Conservation (phyloP, 2,797 vertebrate genomes). For the Hydrophis major region DNA sequence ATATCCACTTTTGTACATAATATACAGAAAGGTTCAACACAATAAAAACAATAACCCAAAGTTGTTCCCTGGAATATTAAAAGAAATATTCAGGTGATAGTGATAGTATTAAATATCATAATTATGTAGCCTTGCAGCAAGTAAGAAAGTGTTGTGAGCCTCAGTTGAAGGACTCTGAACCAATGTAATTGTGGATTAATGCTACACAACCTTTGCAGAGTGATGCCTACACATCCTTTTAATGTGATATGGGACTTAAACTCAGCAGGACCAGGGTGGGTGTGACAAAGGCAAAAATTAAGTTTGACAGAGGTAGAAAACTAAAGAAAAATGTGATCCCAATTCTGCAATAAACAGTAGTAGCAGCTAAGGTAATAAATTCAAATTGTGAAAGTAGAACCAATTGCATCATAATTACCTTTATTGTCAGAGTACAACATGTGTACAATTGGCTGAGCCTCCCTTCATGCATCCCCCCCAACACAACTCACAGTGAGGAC, state of each 20-base stretch:
- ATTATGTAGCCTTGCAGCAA: background rate
- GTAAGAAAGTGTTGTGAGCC: background rate
- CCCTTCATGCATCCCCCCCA: too few relatives aligned
- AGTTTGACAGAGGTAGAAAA: background rate
- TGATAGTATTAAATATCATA: background rate
- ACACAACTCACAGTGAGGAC: too few relatives aligned
- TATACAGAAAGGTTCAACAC: background rate
- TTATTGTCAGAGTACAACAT: too few relatives aligned
- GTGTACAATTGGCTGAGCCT: too few relatives aligned
- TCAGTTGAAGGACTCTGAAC: background rate
- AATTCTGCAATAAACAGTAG: background rate
- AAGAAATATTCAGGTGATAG: background rate
- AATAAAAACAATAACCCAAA: background rate
- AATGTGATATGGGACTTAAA: background rate
- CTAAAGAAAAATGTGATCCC: background rate
- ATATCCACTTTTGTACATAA: background rate
- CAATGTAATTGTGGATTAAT: background rate
- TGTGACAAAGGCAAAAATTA: background rate
- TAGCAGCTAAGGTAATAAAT: background rate
- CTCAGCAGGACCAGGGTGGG: background rate
- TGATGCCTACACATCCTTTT: background rate
- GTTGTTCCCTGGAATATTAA: background rate
- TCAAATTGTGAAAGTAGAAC: background rate
- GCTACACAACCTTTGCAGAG: background rate
- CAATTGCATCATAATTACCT: background rate